Conservation (phyloP, 2,888 invertebrate genomes). For the Sicus ferrugineus region DNA sequence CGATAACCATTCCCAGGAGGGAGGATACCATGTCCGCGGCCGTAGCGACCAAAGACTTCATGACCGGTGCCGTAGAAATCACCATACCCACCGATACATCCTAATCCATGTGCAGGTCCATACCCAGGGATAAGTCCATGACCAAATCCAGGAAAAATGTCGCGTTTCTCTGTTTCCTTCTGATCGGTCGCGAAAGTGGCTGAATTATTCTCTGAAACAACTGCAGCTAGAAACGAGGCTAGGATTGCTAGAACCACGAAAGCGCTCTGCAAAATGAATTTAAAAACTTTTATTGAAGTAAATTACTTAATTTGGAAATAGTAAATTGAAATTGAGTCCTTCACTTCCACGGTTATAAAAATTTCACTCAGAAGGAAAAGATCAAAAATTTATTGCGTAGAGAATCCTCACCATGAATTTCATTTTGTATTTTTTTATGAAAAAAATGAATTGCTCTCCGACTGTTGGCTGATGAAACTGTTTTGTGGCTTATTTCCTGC, state of each 20-base stretch:
- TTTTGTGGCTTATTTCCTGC: constrained; percentile 3
- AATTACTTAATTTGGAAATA: not conserved
- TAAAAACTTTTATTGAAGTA: too few species aligned
- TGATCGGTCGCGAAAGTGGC: constrained; percentile 38
- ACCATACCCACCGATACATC: constrained; percentile 22
- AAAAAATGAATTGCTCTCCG: not conserved
- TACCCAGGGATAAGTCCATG: constrained; percentile 35
- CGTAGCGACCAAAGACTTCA: constrained; percentile 32
- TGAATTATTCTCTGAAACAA: constrained; percentile 36
- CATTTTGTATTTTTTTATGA: constrained; percentile 36
- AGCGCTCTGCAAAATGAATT: constrained; percentile 36
- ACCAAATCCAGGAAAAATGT: constrained; percentile 45
- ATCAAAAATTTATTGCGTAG: not conserved
- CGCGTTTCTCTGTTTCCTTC: constrained; percentile 46
- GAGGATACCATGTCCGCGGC: constrained; percentile 35
- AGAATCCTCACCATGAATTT: constrained; percentile 43
- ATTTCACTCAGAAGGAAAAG: not conserved
- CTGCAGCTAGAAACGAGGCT: constrained; percentile 38
- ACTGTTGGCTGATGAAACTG: constrained; percentile 13
- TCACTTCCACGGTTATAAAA: not conserved
- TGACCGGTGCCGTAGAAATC: constrained; percentile 28
- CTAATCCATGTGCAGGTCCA: too few species aligned
- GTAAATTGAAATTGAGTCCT: not conserved
- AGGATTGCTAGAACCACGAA: constrained; percentile 42
- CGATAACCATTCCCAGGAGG: constrained; percentile 31